Evolutionary conservation across 1,140 invertebrate genomes (phyloP), one percentile per base, ranked within the genome.

Genomic region (Bombus waltoni): DNA sequence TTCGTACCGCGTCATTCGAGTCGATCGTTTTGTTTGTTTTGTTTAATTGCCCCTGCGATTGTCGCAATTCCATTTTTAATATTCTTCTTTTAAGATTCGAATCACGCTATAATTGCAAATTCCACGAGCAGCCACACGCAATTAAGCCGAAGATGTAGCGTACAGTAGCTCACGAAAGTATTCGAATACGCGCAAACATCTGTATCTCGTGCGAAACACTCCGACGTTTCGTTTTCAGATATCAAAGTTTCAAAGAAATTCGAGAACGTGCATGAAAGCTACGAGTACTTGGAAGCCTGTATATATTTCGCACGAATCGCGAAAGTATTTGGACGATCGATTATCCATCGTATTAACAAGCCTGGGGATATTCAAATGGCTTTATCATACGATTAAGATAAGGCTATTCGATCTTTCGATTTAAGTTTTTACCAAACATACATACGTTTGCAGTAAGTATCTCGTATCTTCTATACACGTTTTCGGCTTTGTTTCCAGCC

Each of bases 231-330:
- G 47, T 53, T 22, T 53, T 22, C 18, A 22, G 22, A 53, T 53
- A 22, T 53, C 18, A 22, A 53, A 22, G 47, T 22, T 53, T 22
- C 6, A 53, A 53, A 53, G 5, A 53, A 53, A 22, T 53, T 22
- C 22, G 18, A 53, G 22, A 22, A 22, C 22, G 18, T 2, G 2
- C 18, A 1, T 8, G 2, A 53, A 53, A 53, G 18, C 47, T 13
- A 53, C 18, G 18, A 8, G 6, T 53, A 0, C 47, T 22, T 53
- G 18, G 18, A 22, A 53, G 47, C 18, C 32, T 32, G 32, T 32
- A 8, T 53, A 53, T 8, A 53, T 53, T 22, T 22, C 47, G 5
- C 18, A 2, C 0, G 0, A 5, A 13, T 22, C 0, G 6, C 0
- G 22, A 53, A 22, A 0, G 6, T 8, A 22, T 53, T 53, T 22